Conservation (phyloP, 2,113 vertebrate genomes). For the Sterrhoptilus dennistouni region DNA sequence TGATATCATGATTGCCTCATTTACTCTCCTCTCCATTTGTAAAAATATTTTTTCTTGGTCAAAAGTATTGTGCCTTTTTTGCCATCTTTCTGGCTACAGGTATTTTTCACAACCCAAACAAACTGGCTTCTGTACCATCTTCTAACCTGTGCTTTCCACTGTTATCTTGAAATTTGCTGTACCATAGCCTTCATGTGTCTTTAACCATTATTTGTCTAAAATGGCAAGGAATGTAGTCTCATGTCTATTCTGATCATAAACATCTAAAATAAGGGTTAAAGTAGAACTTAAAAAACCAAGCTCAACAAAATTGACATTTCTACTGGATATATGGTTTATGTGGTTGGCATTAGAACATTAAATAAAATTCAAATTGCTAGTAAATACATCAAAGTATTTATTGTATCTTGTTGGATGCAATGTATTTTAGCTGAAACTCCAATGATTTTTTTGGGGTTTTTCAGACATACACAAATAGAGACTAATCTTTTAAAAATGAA, state of each 20-base stretch:
- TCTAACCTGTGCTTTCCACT: not conserved
- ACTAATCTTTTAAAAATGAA: not conserved
- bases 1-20: not conserved
- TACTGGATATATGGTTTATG: not conserved
- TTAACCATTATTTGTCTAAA: not conserved
- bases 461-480: not conserved
- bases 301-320: not conserved
- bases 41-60: not conserved
- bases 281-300: not conserved
- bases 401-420: not conserved
- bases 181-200: not conserved
- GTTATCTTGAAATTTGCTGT: not conserved
- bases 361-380: not conserved
- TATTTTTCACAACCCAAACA: not conserved
- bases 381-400: not conserved
- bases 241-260: not conserved
- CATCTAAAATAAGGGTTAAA: not conserved
- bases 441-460: rapidly evolving
- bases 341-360: not conserved
- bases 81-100: not conserved
- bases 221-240: not conserved
- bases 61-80: not conserved
- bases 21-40: not conserved
- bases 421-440: not conserved
- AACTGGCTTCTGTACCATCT: not conserved